Evolutionary conservation across 2,113 vertebrate species (phyloP).

Genomic region (Microcebus tavaratra): DNA sequence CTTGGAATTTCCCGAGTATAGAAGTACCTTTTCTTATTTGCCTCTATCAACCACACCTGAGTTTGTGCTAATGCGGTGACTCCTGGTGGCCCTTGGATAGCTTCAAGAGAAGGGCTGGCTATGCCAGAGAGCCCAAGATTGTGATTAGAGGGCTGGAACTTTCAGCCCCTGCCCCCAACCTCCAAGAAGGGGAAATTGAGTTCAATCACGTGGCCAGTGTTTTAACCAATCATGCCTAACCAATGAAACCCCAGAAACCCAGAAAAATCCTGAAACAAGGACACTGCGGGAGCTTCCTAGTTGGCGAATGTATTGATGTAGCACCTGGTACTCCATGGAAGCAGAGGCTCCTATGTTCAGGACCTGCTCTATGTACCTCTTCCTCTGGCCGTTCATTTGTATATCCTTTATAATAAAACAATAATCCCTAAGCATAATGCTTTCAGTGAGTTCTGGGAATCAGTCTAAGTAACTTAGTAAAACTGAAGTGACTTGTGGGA

Average conservation of each 20-base stretch:
- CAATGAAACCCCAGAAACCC: neutral
- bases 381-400: neutral
- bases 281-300: neutral
- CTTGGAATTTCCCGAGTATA: neutral
- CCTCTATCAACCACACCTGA: neutral
- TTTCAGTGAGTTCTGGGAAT: neutral
- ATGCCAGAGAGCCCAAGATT: neutral
- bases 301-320: neutral
- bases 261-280: neutral
- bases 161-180: fast-evolving
- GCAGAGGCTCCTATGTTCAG: neutral
- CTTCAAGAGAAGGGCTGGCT: neutral
- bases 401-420: neutral
- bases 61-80: neutral
- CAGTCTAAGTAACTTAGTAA: neutral
- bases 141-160: neutral
- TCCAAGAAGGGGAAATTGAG: neutral
- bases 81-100: neutral
- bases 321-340: neutral
- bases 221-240: neutral
- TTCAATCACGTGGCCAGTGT: neutral
- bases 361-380: neutral
- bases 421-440: neutral
- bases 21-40: neutral
- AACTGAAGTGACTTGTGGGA: neutral